Evolutionary conservation across 2,888 invertebrate genomes (phyloP).

Genomic region (Phengaris arion): DNA sequence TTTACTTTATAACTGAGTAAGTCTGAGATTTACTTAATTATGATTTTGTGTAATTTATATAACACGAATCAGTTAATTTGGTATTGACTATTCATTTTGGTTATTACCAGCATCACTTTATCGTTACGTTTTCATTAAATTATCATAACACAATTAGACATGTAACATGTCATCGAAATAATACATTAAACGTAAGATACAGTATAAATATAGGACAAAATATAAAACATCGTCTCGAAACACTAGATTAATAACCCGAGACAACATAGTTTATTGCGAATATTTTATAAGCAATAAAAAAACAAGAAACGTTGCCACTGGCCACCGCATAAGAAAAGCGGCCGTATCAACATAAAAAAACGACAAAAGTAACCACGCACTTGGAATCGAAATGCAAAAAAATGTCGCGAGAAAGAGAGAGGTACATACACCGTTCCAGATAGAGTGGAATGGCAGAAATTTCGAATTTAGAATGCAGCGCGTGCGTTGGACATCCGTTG

Average conservation of each 20-base stretch:
- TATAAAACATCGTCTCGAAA: conserved; percentile 27
- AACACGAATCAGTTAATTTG: neutral
- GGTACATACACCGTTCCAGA: conserved; percentile 49
- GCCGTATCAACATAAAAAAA: conserved; percentile 54
- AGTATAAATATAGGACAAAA: neutral
- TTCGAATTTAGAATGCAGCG: conserved; percentile 77
- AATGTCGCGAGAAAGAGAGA: conserved; percentile 65
- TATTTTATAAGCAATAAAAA: conserved; percentile 49
- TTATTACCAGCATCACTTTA: neutral
- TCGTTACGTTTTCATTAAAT: neutral
- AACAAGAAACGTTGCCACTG: conserved; percentile 57
- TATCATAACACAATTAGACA: neutral
- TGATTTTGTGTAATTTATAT: neutral
- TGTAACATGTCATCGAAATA: neutral
- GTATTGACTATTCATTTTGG: neutral
- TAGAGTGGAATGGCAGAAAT: conserved; percentile 60
- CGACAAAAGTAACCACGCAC: conserved; percentile 73
- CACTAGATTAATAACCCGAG: conserved; percentile 43
- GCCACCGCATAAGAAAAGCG: conserved; percentile 58
- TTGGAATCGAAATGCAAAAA: conserved; percentile 77
- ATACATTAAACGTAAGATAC: conserved; percentile 19
- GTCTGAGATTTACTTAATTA: neutral
- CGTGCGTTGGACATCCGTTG: conserved; percentile 76
- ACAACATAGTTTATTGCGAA: conserved; percentile 44
- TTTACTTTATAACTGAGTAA: conserved; percentile 5